These are phyloP conservation scores for Gasteruption jaculator DNA, from an alignment of 2,888 invertebrate genomes.

Conservation along the genomic window DNA sequence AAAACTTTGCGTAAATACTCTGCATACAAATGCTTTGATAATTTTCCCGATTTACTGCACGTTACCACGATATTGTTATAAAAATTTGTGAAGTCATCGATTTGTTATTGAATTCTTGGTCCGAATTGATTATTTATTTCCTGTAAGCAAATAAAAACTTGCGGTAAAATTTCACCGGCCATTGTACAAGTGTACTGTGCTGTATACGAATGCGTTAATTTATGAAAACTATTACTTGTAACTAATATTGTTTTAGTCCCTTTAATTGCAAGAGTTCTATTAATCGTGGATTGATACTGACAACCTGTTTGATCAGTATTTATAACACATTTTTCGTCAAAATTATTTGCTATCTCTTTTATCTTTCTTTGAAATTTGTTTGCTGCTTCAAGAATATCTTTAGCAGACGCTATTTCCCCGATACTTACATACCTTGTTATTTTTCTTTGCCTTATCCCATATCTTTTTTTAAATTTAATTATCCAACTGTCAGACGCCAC, in stretches of 20 bases:
- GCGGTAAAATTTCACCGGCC: slow-evolving; percentile 20
- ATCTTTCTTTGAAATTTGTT: no score
- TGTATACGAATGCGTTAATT: slow-evolving; percentile 24
- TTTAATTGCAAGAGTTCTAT: slow-evolving; percentile 13
- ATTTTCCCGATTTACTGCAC: slow-evolving; percentile 24
- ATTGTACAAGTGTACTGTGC: slow-evolving; percentile 22
- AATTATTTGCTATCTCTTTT: background rate
- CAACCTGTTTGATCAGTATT: slow-evolving; percentile 17
- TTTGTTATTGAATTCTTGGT: slow-evolving; percentile 16
- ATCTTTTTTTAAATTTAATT: background rate
- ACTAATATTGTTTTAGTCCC: slow-evolving; percentile 19
- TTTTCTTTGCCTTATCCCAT: slow-evolving; percentile 3
- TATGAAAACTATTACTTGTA: slow-evolving; percentile 17
- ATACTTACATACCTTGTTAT: slow-evolving; percentile 1
- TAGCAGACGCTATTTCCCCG: no score
- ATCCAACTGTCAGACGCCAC: no score
- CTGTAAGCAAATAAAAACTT: slow-evolving; percentile 25
- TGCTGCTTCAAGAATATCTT: no score
- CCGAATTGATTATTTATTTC: slow-evolving; percentile 20
- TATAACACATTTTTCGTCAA: slow-evolving; percentile 6
- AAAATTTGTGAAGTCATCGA: slow-evolving; percentile 18
- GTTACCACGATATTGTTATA: slow-evolving; percentile 20
- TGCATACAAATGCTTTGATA: slow-evolving; percentile 17
- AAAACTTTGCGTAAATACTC: slow-evolving; percentile 17
- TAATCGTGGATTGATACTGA: slow-evolving; percentile 20